Base-by-base conservation (phyloP, 2,797 vertebrate species). In the Takifugu ocellatus region DNA sequence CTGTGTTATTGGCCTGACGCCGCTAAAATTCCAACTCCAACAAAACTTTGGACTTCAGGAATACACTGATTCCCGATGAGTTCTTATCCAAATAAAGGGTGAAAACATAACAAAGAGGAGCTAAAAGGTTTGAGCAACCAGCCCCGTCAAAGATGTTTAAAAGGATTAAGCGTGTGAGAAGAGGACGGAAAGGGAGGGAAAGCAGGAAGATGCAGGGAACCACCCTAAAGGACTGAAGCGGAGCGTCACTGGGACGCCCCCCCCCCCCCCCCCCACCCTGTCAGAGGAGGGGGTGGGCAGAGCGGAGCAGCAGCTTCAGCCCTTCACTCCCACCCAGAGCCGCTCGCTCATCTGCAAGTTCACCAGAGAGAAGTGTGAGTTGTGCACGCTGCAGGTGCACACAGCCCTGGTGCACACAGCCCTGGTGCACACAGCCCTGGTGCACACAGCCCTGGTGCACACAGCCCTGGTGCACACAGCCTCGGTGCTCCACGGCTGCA, bases 171-270 rank as follows among this genome's bases (percentile, higher is more conserved):
- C 21, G 21, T 29, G 4, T 33, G 31, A 33, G 31, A 36, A 36
- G 33, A 12, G 33, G 33, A 69, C 52, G 29, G 63, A 61, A 17
- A 21, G 2, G 8, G 10, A 7, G 6, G 8, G 43, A 54, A 25
- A 55, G 44, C 24, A 39, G 44, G 42, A 46, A 52, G 60, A 61
- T 61, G 54, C 5, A 68, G 61, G 61, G 60, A 64, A 61, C 57
- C 56, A 50, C 17, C 0, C 54, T 43, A 63, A 52, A 59, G 55
- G 66, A 70, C 70, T 62, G 76, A 70, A 59, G 25, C 46, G 48
- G 54, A 43, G 68, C 81, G 78, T 87, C 81, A 84, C 60, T 21
- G 74, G 82, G 84, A 81, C 76, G 84, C 82, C 68, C 81, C 81
- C 68, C 12, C 44, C 49, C 31, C 39, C 27, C 5, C 44, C 44